Evolutionary conservation across 1,140 invertebrate genomes (phyloP), one percentile per base, ranked within the genome.

Genomic region (Scylla paramamosain): DNA sequence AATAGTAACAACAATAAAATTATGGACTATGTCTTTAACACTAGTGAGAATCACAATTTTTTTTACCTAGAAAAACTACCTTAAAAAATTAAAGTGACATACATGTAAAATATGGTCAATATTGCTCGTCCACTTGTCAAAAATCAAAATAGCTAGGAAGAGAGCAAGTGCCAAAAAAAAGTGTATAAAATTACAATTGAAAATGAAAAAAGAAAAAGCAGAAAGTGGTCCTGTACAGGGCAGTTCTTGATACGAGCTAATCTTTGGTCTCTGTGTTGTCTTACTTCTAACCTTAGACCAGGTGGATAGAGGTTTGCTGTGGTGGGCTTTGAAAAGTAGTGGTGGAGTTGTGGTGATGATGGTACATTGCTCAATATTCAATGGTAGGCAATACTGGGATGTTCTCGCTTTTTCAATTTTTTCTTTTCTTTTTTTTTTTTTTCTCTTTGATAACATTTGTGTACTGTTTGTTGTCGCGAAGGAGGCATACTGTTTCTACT

Each of bases 41-140:
- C 95, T 96, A 96, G 94, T 96, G 95, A 96, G 95, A 96, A 96
- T 96, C 95, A 96, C 95, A 96, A 91, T 95, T 96, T 95, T 95
- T 94, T 96, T 96, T 92, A 95, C 94, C 94, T 95, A 95, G 94
- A 95, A 95, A 95, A 92, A 91, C 94, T 95, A 95, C 94, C 94
- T 95, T 95, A 95, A 93, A 95, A 95, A 95, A 95, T 95, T 95
- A 95, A 93, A 89, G 82, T 92, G 94, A 95, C 91, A 95, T 92
- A 95, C 91, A 95, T 95, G 94, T 95, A 95, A 95, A 95, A 95
- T 91, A 92, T 77, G 67, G 91, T 95, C 84, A 92, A 95, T 95
- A 95, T 92, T 95, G 94, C 94, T 95, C 94, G 91, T 95, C 91
- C 91, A 95, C 91, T 39, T 87, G 48, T 95, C 48, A 87, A 52